Conservation (phyloP, 1,140 invertebrate species). For the Plutomurus gul region DNA sequence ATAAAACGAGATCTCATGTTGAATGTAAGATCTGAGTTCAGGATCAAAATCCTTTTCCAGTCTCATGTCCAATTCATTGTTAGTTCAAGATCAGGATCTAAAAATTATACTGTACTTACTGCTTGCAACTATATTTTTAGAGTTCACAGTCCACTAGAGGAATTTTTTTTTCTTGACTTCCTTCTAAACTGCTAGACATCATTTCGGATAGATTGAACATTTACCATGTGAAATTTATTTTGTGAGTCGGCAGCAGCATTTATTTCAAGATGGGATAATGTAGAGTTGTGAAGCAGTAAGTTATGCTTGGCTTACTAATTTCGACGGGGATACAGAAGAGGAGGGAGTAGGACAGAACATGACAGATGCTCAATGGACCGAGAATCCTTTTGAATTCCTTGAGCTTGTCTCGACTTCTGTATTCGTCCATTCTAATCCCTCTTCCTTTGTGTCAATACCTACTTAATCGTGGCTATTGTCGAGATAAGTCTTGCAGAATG, state of each 20-base stretch:
- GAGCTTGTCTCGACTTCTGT: constrained; percentile 4
- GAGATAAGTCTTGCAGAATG: background rate
- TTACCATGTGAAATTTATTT: too few relatives aligned
- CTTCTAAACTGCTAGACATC: too few relatives aligned
- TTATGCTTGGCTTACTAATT: constrained; percentile 21
- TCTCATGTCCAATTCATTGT: too few relatives aligned
- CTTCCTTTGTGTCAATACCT: constrained; percentile 10
- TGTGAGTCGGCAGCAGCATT: background rate
- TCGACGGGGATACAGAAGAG: background rate
- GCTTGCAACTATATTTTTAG: too few relatives aligned
- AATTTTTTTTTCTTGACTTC: too few relatives aligned
- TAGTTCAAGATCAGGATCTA: too few relatives aligned
- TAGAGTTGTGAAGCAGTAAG: background rate
- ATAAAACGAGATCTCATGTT: too few relatives aligned
- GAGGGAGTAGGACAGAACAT: background rate
- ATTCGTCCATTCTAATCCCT: constrained; percentile 18
- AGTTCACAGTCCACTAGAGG: too few relatives aligned
- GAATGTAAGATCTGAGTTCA: too few relatives aligned
- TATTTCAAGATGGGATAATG: background rate
- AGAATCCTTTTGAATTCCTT: constrained; percentile 15
- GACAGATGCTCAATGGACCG: constrained; percentile 11
- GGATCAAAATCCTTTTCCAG: too few relatives aligned
- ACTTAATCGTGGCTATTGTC: background rate
- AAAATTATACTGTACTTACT: too few relatives aligned
- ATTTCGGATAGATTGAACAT: too few relatives aligned